These are phyloP conservation scores for Delphinapterus leucas DNA, from an alignment of 2,113 vertebrate species.

Conservation along the genomic window DNA sequence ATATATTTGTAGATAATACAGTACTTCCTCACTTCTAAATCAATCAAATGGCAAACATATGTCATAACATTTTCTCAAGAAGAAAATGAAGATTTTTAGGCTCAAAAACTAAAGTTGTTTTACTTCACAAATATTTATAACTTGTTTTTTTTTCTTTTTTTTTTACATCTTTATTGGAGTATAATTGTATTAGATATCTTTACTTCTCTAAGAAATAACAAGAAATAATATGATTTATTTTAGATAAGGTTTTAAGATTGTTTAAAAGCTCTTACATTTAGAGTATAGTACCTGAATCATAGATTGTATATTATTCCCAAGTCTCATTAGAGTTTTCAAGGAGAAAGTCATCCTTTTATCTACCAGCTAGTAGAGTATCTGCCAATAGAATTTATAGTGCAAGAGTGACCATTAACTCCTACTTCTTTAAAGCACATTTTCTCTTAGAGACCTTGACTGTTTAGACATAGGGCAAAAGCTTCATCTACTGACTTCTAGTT, in stretches of 20 bases:
- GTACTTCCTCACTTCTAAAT: neutral
- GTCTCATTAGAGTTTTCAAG: constrained; percentile 84
- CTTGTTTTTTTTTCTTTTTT: neutral
- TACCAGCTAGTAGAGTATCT: constrained; percentile 77
- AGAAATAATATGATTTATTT: constrained; percentile 76
- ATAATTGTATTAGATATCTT: constrained; percentile 54
- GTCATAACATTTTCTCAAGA: constrained; percentile 71
- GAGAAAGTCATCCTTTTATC: constrained; percentile 83
- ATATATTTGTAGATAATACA: neutral
- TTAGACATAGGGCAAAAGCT: constrained; percentile 80
- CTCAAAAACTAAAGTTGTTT: constrained; percentile 71
- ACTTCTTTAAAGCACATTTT: constrained; percentile 82
- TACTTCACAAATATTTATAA: constrained; percentile 68
- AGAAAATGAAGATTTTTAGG: constrained; percentile 63
- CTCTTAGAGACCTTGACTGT: constrained; percentile 82
- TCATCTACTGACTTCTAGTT: constrained; percentile 82
- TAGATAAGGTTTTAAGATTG: constrained; percentile 60
- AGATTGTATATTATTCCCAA: constrained; percentile 82
- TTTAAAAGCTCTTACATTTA: constrained; percentile 79
- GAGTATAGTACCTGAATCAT: constrained; percentile 75
- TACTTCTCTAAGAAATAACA: constrained; percentile 59
- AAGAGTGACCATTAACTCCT: constrained; percentile 82
- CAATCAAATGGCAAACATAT: neutral
- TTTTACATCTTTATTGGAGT: too few relatives aligned
- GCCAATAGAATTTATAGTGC: constrained; percentile 80